phyloP scores from a whole-genome alignment of 1,140 invertebrate genomes.

The Dreissena polymorpha region DNA sequence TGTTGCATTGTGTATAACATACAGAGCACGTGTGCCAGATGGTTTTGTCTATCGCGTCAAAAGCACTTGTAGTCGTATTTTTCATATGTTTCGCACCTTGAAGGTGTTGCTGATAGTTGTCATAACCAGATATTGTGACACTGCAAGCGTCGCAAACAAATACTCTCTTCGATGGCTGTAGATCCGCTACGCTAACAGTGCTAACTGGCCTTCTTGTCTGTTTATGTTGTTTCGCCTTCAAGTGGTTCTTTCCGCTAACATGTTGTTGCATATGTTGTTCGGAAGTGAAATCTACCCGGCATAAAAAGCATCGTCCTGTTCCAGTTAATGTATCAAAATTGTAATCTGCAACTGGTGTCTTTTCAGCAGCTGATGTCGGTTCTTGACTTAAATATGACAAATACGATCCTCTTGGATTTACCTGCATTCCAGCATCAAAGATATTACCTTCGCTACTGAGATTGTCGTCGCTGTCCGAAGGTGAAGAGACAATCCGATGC shows the following conservation, averaged over 20 bases:
- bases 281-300: slow-evolving; percentile 61
- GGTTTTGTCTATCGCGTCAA: slow-evolving; percentile 23
- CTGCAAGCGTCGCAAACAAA: slow-evolving; percentile 67
- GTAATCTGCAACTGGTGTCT: not conserved
- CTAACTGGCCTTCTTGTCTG: not conserved
- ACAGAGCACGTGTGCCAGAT: slow-evolving; percentile 55
- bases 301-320: slow-evolving; percentile 58
- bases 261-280: slow-evolving; percentile 58
- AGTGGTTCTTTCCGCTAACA: slow-evolving; percentile 59
- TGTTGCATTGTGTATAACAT: slow-evolving; percentile 12
- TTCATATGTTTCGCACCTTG: slow-evolving; percentile 65
- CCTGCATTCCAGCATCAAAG: too few species aligned
- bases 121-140: slow-evolving; percentile 65
- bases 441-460: too few species aligned
- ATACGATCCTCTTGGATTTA: too few species aligned
- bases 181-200: not conserved
- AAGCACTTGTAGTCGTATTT: slow-evolving; percentile 18
- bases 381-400: not conserved
- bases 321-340: slow-evolving; percentile 30
- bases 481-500: too few species aligned
- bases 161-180: slow-evolving; percentile 7
- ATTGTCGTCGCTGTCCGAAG: too few species aligned
- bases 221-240: slow-evolving; percentile 30
- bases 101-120: slow-evolving; percentile 68
- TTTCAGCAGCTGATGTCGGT: not conserved